Base-by-base conservation (phyloP, 1,140 invertebrate species). In the Cataglyphis hispanica region DNA sequence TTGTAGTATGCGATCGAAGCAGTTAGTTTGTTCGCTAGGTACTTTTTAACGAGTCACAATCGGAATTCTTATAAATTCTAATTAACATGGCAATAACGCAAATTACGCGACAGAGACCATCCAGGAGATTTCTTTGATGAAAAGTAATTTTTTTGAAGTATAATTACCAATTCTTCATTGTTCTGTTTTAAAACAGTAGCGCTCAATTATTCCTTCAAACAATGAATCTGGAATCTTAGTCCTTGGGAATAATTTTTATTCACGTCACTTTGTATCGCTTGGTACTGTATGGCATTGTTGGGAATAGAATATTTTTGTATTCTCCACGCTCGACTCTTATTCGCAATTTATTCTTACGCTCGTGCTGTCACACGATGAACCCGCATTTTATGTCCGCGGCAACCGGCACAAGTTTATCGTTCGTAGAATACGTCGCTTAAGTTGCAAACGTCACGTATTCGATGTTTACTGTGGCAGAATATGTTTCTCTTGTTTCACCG, bases 351-450 rank as follows among this genome's bases (percentile, higher is more conserved):
- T 83, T 74, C 67, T 72, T 83, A 72, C 78, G 78, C 67, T 83
- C 61, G 31, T 46, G 22, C 67, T 74, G 78, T 83, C 78, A 74
- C 78, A 83, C 78, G 78, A 74, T 74, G 78, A 67, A 74, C 67
- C 78, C 78, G 78, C 78, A 83, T 83, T 83, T 83, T 83, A 83
- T 13, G 67, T 83, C 27, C 53, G 67, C 37, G 56, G 67, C 66
- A 72, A 83, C 78, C 78, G 67, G 67, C 67, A 83, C 40, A 60
- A 74, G 78, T 83, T 83, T 83, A 83, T 83, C 69, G 78, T 81
- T 66, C 66, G 78, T 83, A 19, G 53, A 74, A 83, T 67, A 74
- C 67, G 67, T 81, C 61, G 76, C 53, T 69, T 22, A n/a, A 81
- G 53, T 81, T 22, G 63, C 64, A 56, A 37, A 83, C 78, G 78